phyloP scores from a whole-genome alignment of 1,140 invertebrate species.

The Panagrolaimus sp. region DNA sequence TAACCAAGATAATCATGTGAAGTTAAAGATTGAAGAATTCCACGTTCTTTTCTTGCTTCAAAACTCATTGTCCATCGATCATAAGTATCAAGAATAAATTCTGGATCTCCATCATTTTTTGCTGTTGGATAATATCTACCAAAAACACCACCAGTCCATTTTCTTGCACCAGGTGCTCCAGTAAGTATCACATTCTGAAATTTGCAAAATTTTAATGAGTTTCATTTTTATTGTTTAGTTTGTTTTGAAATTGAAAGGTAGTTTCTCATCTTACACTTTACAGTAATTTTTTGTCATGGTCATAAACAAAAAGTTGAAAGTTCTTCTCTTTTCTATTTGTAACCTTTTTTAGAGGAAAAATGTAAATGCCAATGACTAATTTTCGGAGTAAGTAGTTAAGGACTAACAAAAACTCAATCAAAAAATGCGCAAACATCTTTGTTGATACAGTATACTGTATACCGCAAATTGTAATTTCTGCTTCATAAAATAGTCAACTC shows the following conservation, averaged over 20 bases:
- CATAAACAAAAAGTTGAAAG: no score
- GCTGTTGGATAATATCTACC: slow-evolving; percentile 26
- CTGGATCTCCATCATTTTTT: slow-evolving; percentile 11
- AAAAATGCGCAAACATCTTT: no score
- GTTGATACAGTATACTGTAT: no score
- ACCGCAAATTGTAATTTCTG: no score
- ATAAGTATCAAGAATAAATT: slow-evolving; percentile 35
- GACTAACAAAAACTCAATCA: no score
- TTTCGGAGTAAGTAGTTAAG: no score
- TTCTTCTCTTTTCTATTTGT: no score
- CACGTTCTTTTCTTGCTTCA: slow-evolving; percentile 43
- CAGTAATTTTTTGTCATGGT: no score
- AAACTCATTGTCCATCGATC: slow-evolving; percentile 45
- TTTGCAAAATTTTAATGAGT: not conserved
- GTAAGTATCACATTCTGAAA: slow-evolving; percentile 49
- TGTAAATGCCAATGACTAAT: no score
- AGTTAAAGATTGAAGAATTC: slow-evolving; percentile 34
- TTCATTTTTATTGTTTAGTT: not conserved
- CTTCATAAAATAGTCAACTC: slow-evolving; percentile 2
- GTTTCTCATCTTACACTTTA: no score
- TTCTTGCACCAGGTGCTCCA: slow-evolving; percentile 52
- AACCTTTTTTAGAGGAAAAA: no score
- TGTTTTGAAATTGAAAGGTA: no score
- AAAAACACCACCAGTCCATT: slow-evolving; percentile 56
- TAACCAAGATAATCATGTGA: slow-evolving; percentile 55